phyloP scores from a whole-genome alignment of 2,797 vertebrate genomes.

The Chaetodon trifasciatus region DNA sequence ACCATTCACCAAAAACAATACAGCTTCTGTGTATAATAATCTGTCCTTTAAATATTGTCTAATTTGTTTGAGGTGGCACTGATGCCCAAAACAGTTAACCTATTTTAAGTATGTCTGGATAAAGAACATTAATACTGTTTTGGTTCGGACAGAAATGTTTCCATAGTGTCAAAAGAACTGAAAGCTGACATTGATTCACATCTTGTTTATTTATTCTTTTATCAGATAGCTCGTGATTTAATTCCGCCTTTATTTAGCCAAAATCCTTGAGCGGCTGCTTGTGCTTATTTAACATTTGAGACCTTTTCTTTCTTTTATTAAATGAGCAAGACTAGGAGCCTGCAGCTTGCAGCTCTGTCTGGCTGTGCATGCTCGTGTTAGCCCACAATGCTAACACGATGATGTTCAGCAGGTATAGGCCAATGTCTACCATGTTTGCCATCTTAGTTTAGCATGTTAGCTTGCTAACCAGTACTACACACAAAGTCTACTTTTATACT shows the following conservation, averaged over 20 bases:
- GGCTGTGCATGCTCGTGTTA: neutral
- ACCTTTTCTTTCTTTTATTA: neutral
- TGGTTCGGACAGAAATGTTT: too few species aligned
- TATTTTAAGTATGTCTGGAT: too few species aligned
- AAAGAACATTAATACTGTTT: neutral
- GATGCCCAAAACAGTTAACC: neutral
- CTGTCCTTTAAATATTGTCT: neutral
- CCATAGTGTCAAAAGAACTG: neutral
- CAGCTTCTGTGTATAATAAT: neutral
- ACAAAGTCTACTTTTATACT: too few species aligned
- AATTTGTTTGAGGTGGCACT: neutral
- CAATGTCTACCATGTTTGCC: too few species aligned
- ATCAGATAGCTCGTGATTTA: neutral
- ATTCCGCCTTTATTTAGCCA: neutral
- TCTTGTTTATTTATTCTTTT: neutral
- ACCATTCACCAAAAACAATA: neutral
- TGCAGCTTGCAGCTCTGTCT: neutral
- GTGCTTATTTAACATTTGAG: neutral
- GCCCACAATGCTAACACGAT: neutral
- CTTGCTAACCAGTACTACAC: too few species aligned
- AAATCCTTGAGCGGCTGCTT: neutral
- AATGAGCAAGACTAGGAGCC: neutral
- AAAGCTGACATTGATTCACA: neutral
- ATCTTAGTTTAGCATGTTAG: too few species aligned
- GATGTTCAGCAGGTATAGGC: too few species aligned